phyloP scores from a whole-genome alignment of 1,140 invertebrate species.

The Drosophila gunungcola region DNA sequence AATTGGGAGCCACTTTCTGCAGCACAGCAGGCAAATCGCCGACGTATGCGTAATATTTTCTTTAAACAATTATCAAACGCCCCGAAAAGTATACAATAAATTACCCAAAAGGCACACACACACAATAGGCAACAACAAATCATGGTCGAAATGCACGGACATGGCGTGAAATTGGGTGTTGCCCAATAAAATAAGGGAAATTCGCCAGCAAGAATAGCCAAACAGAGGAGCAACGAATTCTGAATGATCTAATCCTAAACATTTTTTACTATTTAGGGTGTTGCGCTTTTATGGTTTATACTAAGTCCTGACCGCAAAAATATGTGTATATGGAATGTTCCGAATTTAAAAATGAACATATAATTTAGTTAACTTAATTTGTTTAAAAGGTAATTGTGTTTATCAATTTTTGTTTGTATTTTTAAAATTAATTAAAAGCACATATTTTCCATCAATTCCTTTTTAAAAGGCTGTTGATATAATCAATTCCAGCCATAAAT shows the following conservation, averaged over 20 bases:
- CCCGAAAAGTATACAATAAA: constrained; percentile 76
- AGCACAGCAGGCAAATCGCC: constrained; percentile 61
- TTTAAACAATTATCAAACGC: constrained; percentile 83
- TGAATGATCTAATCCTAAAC: constrained; percentile 22
- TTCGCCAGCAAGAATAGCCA: neutral
- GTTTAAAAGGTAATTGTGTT: too few species aligned
- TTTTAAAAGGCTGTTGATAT: too few species aligned
- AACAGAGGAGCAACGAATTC: constrained; percentile 18
- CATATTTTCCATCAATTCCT: too few species aligned
- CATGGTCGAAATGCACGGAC: constrained; percentile 63
- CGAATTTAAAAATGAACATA: neutral
- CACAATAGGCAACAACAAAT: constrained; percentile 65
- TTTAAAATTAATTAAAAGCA: too few species aligned
- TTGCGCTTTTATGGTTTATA: too few species aligned
- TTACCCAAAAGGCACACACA: constrained; percentile 48
- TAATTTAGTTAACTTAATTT: too few species aligned
- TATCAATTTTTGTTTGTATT: too few species aligned
- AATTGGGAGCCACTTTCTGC: constrained; percentile 27
- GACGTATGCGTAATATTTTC: constrained; percentile 81
- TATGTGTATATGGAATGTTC: neutral
- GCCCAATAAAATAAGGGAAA: constrained; percentile 54
- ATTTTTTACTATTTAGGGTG: constrained; percentile 1
- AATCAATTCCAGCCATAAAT: neutral
- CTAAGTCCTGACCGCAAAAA: too few species aligned
- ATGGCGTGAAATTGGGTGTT: constrained; percentile 56